Base-by-base conservation (phyloP, 2,797 vertebrate species). In the Falco berigora region DNA sequence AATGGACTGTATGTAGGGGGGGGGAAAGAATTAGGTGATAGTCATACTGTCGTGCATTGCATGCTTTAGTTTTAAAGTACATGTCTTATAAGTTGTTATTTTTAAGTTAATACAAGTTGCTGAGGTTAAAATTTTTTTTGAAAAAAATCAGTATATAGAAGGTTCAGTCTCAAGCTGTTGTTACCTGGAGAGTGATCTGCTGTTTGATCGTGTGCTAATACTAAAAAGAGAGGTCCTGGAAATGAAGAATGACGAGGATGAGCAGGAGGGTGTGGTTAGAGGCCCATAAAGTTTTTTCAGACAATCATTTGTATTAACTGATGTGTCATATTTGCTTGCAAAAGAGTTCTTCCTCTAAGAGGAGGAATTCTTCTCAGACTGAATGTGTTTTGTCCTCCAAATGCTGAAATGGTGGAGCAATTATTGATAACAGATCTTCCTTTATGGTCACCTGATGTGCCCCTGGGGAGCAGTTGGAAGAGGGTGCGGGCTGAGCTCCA, bases 31-130 rank as follows among this genome's bases (percentile, higher is more conserved):
- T 5, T 5, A 81, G 40, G 24, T 0, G 0, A 0, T 15, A 42
- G 3, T 32, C 18, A 19, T 55, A 12, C 18, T 52, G 2, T 7
- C 0, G 0, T 23, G 40, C 14, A 2, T 3, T 53, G 44, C 10
- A 5, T 91, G 30, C 32, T 63, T 79, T 19, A 58, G 9, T 9
- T 66, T 87, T 66, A n/a, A 69, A 30, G 30, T 27, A 22, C 3
- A 0, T 14, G 5, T 61, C 6, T 85, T 85, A 71, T 49, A 66
- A 66, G 34, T 8, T 30, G 25, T 0, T 46, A 14, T 27, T 59
- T 61, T 64, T 66, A 59, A 85, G 50, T 10, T 73, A 34, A 23
- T 85, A 10, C 16, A 85, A 58, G 21, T 38, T 81, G 50, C 42
- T 81, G 56, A 77, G 36, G 40, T 67, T 52, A 53, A 88, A 52